These are phyloP conservation scores for Plusia festucae DNA, from an alignment of 2,888 invertebrate genomes.

Conservation along the genomic window DNA sequence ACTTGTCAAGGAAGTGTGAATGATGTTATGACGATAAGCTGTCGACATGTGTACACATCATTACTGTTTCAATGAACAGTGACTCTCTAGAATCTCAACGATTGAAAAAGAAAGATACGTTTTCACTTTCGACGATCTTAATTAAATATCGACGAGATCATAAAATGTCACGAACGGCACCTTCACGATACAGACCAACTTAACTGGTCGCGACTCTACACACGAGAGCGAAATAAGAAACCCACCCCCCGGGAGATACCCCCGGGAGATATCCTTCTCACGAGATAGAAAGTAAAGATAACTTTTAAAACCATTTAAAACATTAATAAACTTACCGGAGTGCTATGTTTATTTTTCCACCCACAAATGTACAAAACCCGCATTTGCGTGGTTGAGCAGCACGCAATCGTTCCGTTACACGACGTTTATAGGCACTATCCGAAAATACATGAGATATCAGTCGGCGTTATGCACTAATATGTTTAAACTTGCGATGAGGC, in stretches of 20 bases:
- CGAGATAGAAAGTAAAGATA: conserved; percentile 59
- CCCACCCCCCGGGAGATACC: conserved; percentile 55
- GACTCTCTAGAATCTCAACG: conserved; percentile 22
- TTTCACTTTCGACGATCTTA: conserved; percentile 75
- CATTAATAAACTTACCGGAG: conserved; percentile 82
- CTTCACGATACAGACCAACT: conserved; percentile 37
- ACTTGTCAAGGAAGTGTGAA: conserved; percentile 34
- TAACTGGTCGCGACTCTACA: conserved; percentile 11
- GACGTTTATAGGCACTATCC: conserved; percentile 70
- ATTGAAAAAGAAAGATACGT: conserved; percentile 43
- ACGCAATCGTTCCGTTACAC: conserved; percentile 72
- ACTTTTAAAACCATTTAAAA: conserved; percentile 51
- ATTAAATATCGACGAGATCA: conserved; percentile 49
- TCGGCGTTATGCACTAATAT: conserved; percentile 71
- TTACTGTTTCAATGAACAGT: conserved; percentile 35
- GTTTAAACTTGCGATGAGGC: conserved; percentile 70
- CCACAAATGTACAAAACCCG: conserved; percentile 74
- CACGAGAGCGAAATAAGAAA: conserved; percentile 32
- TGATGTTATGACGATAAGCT: conserved; percentile 41
- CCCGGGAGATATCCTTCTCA: conserved; percentile 49
- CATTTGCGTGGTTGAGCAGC: conserved; percentile 77
- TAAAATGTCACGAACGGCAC: conserved; percentile 54
- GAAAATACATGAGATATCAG: conserved; percentile 71
- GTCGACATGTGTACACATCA: conserved; percentile 22
- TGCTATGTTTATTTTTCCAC: conserved; percentile 84